These are phyloP conservation scores for Crotalus helleri DNA, from an alignment of 2,113 vertebrate genomes.

Conservation along the genomic window DNA sequence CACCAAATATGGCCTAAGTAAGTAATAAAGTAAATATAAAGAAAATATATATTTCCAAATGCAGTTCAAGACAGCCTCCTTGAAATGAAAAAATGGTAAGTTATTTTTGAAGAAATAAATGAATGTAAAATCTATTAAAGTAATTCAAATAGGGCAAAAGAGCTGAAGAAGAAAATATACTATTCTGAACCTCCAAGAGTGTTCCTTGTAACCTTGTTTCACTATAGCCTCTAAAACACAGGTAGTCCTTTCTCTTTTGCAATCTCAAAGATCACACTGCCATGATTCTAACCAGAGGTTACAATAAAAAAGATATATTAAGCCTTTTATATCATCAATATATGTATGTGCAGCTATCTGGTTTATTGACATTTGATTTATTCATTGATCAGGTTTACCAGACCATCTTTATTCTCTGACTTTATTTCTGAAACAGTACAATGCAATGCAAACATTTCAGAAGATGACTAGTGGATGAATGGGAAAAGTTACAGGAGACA, in stretches of 20 bases:
- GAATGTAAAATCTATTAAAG: not conserved
- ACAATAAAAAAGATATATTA: not conserved
- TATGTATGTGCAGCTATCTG: not conserved
- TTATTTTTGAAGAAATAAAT: not conserved
- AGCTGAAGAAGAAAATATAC: not conserved
- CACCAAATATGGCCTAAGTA: not conserved
- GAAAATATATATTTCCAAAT: not conserved
- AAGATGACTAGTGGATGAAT: not conserved
- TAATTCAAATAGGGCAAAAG: not conserved
- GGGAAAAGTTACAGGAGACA: not conserved
- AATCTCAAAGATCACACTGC: not conserved
- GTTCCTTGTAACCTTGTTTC: not conserved
- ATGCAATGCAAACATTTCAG: not conserved
- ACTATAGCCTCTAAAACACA: not conserved
- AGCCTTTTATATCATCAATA: not conserved
- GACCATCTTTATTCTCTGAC: not conserved
- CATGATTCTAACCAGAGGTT: not conserved
- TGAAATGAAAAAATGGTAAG: slow-evolving; percentile 1
- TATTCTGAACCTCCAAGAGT: not conserved
- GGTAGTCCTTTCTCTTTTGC: not conserved
- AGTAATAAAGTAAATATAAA: not conserved
- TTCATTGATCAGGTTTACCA: not conserved
- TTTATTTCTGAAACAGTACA: not conserved
- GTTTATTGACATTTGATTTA: not conserved
- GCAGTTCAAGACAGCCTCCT: not conserved